Conservation (phyloP, 2,888 invertebrate species). For the Pedicia rivosa region DNA sequence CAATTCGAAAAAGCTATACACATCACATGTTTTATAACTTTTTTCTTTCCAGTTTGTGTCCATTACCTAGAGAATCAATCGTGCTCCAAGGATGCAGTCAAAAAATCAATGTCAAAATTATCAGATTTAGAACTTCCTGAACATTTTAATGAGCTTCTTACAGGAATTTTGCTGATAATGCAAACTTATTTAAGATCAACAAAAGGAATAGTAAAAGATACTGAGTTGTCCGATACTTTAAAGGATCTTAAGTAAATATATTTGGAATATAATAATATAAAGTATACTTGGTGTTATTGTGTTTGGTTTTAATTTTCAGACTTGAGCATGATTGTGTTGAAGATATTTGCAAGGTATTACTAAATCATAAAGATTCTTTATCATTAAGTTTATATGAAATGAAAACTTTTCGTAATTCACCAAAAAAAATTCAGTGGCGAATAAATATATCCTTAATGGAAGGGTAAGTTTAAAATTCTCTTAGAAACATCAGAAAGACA, state of each 20-base stretch:
- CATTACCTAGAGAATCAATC: constrained; percentile 29
- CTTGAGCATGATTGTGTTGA: constrained; percentile 33
- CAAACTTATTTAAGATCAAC: constrained; percentile 32
- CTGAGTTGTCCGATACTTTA: constrained; percentile 33
- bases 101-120: constrained; percentile 27
- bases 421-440: constrained; percentile 33
- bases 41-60: constrained; percentile 20
- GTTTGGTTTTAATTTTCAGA: constrained; percentile 17
- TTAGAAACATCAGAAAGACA: too few species aligned
- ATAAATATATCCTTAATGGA: constrained; percentile 36
- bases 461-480: too few species aligned
- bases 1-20: too few species aligned
- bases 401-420: constrained; percentile 28
- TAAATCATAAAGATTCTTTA: constrained; percentile 31
- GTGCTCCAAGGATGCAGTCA: constrained; percentile 27
- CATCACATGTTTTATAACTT: background rate
- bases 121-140: constrained; percentile 29
- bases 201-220: constrained; percentile 29
- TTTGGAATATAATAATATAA: background rate
- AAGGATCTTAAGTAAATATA: constrained; percentile 32
- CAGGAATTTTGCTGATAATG: constrained; percentile 32
- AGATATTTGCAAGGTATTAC: constrained; percentile 34
- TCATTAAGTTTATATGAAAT: constrained; percentile 26
- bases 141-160: constrained; percentile 35
- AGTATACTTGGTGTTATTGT: background rate